Evolutionary conservation across 2,888 invertebrate species (phyloP), one percentile per base, ranked within the genome.

Genomic region (Temnothorax rugatulus): DNA sequence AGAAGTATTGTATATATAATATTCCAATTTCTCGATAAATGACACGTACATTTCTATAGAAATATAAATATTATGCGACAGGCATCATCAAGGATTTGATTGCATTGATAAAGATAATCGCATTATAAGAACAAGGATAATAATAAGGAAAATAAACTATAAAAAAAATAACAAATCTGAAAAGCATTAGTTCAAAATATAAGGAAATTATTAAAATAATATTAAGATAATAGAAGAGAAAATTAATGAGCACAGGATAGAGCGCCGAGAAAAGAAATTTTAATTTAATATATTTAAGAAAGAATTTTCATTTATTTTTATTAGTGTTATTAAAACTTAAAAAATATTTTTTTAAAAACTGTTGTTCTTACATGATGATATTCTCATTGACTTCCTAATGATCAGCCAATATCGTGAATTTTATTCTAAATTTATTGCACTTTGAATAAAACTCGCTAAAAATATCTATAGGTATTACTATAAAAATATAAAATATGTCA

Each of bases 271-370:
- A n/a, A n/a, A 13, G 11, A 21, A 34, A 41, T 29, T 52, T 8
- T 41, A 41, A 41, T 18, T 34, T 7, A 41, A 68, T 34, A 21
- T 0, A 18, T 0, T 38, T 76, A 38, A 25, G 2, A 8, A 54
- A 47, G 5, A 50, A 25, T 38, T 50, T 76, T 50, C 5, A 54
- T 68, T 76, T n/a, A 15, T 44, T 8, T 63, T 64, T 71, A 15
- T 54, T 52, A 29, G n/a, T 41, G 8, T n/a, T 52, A 21, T n/a
- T 52, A 41, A 25, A 76, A 76, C 13, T 18, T 66, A 13, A 41
- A n/a, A 76, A 71, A 52, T 21, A 50, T 21, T 21, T 68, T 44
- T 59, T 8, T 8, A 9, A 13, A 50, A 13, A 13, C 44, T 64
- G n/a, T n/a, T n/a, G n/a, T 75, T 71, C 15, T 54, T 68, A 52